Base-by-base conservation (phyloP, 2,888 invertebrate species). In the Tryphoninae sp. region DNA sequence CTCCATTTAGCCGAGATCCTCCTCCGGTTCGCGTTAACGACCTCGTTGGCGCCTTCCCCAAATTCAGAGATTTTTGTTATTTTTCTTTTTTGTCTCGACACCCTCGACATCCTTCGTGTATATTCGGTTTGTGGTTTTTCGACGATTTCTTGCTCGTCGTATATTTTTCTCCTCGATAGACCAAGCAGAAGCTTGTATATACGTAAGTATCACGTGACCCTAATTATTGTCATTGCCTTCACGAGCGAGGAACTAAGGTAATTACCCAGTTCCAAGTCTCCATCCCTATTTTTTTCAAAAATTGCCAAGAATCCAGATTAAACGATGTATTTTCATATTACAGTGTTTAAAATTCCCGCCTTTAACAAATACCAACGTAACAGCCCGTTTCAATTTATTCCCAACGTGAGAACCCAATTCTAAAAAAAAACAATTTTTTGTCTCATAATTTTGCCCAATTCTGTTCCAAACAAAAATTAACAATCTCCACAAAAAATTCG, bases 41-140 rank as follows among this genome's bases (percentile, higher is more conserved):
- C 64, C 74, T 74, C 74, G 40, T 65, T n/a, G 55, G 40, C 55
- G 74, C 74, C 42, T 64, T 42, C 22, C 11, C 74, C 13, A 58
- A 74, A 65, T 58, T 58, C 55, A n/a, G 23, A 19, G 6, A 16
- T 40, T 74, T 65, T 65, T 65, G 4, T 45, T 45, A 3, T 45
- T 45, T 45, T 45, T 45, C 2, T 45, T 45, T 45, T 45, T 45
- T 3, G 11, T 33, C 6, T 33, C 33, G 33, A 33, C 45, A 2
- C 45, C 45, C 45, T 45, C 45, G 45, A 11, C 13, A 13, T 13
- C 13, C 45, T 13, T 45, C 13, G 45, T 45, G 4, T 45, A 13
- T 3, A 13, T 3, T 45, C 11, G 3, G 45, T 45, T 13, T 45
- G 33, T 6, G 45, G 45, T 1, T 13, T 13, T 13, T 3, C 45